phyloP scores from a whole-genome alignment of 2,888 invertebrate genomes.

The Brachycybe producta region DNA sequence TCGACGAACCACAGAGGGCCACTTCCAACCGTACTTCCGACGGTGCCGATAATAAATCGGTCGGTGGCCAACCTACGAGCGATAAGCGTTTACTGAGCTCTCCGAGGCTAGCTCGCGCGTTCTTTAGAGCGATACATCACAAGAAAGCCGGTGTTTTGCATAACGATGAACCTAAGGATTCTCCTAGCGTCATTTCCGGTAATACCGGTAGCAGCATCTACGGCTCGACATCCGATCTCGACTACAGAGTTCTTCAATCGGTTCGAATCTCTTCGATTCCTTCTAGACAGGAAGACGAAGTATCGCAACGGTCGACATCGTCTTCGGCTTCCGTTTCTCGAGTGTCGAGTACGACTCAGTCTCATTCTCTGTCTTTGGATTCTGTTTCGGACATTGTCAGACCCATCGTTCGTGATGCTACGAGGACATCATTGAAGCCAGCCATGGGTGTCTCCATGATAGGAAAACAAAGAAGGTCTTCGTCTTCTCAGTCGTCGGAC shows the following conservation, averaged over 20 bases:
- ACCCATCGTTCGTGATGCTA: neutral
- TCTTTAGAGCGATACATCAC: conserved; percentile 10
- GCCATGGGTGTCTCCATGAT: conserved; percentile 34
- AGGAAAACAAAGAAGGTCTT: conserved; percentile 29
- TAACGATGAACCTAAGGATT: neutral
- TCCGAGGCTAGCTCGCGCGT: conserved; percentile 6
- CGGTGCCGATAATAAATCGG: neutral
- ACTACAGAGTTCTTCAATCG: conserved; percentile 2
- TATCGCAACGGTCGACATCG: no score
- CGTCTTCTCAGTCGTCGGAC: neutral
- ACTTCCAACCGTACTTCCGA: neutral
- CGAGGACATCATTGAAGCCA: conserved; percentile 27
- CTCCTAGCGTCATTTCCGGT: neutral
- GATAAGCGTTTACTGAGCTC: conserved; percentile 11
- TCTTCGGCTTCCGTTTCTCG: no score
- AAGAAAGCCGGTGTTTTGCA: no score
- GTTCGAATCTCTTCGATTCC: conserved; percentile 18
- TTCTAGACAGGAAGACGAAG: conserved; percentile 23
- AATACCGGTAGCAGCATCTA: no score
- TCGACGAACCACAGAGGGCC: neutral
- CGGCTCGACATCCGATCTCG: no score
- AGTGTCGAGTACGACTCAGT: no score
- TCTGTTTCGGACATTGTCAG: neutral
- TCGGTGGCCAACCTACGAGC: neutral
- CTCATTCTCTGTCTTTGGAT: no score